Percentiles rank a stretch among this genome's conserved stretches.
Evolutionary conservation across 2,113 vertebrate species (phyloP).

Genomic region (Callopanchax toddi): DNA sequence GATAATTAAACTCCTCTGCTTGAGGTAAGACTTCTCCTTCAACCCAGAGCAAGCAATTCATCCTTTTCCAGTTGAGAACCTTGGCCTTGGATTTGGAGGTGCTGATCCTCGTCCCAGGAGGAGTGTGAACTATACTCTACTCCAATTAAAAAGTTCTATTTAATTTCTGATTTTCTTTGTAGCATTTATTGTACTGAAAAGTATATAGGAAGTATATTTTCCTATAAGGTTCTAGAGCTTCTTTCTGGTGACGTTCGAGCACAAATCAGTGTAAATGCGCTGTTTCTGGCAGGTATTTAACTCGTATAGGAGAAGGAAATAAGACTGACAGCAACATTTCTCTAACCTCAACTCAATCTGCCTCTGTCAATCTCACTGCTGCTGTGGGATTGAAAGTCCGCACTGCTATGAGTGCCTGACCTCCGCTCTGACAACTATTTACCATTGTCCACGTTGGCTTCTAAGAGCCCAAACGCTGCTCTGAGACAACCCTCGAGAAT

Average conservation of each 20-base stretch:
- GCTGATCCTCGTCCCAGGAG: too few relatives aligned
- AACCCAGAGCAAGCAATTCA: too few relatives aligned
- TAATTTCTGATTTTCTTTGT: too few relatives aligned
- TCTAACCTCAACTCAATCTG: constrained; percentile 57
- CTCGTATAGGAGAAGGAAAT: constrained; percentile 23
- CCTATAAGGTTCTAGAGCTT: neutral
- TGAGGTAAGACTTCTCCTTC: too few relatives aligned
- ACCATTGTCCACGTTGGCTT: constrained; percentile 27
- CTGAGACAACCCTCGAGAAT: constrained; percentile 13
- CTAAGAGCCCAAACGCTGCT: constrained; percentile 10
- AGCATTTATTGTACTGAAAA: neutral
- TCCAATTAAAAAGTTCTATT: too few relatives aligned
- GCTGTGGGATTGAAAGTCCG: constrained; percentile 31
- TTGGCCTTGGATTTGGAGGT: too few relatives aligned
- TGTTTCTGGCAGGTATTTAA: constrained; percentile 15
- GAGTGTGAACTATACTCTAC: too few relatives aligned
- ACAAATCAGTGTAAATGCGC: constrained; percentile 18
- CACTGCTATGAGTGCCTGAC: constrained; percentile 30
- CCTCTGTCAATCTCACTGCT: constrained; percentile 47
- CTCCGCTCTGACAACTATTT: constrained; percentile 48
- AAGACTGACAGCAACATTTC: constrained; percentile 49
- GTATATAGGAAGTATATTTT: neutral
- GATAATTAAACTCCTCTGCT: too few relatives aligned
- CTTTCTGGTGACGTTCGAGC: constrained; percentile 26
- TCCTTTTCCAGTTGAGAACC: too few relatives aligned